phyloP scores from a whole-genome alignment of 2,113 vertebrate genomes.

The Aldabrachelys gigantea region DNA sequence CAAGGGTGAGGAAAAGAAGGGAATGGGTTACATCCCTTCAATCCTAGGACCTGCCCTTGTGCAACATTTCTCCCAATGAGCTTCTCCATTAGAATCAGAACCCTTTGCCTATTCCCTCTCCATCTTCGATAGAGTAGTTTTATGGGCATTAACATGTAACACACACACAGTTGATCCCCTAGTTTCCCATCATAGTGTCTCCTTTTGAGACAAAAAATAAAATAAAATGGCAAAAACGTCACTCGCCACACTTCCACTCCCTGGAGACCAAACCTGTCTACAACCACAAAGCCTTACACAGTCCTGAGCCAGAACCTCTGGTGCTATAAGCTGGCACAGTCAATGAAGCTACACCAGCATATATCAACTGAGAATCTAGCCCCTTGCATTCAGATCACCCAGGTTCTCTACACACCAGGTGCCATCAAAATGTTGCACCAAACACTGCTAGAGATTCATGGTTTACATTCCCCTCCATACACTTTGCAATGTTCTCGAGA shows the following conservation, averaged over 20 bases:
- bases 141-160: not conserved
- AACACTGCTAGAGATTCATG: not conserved
- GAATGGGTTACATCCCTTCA: not conserved
- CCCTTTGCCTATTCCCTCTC: not conserved
- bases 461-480: not conserved
- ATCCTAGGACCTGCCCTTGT: not conserved
- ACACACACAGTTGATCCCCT: not conserved
- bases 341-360: accelerated
- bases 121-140: not conserved
- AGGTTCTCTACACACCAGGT: not conserved
- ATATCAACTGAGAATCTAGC: not conserved
- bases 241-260: not conserved
- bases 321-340: accelerated
- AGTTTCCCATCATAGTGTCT: not conserved
- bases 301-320: not conserved
- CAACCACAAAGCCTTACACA: not conserved
- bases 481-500: not conserved
- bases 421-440: not conserved
- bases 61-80: not conserved
- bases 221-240: not conserved
- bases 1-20: not conserved
- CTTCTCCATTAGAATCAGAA: not conserved
- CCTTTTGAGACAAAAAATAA: not conserved
- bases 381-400: accelerated
- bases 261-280: not conserved